phyloP scores from a whole-genome alignment of 2,797 vertebrate species.

The Emydoidea blandingii region DNA sequence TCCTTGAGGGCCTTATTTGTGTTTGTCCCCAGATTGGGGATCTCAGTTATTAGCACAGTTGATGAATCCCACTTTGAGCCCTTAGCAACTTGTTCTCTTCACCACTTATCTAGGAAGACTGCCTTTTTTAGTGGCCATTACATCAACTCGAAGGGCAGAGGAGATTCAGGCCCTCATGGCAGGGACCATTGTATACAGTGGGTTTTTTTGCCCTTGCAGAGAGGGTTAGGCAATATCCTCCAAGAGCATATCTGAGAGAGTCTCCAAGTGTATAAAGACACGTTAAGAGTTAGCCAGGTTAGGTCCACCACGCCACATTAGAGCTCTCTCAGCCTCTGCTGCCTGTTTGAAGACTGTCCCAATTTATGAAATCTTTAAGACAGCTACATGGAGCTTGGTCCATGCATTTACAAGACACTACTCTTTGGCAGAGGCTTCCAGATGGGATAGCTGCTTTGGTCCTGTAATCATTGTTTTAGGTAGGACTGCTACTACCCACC shows the following conservation, averaged over 20 bases:
- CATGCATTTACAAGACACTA: too few species aligned
- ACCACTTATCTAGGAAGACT: neutral
- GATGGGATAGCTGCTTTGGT: too few species aligned
- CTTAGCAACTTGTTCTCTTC: neutral
- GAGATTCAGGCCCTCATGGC: neutral
- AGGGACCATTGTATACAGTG: neutral
- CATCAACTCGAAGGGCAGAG: neutral
- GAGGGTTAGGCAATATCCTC: neutral
- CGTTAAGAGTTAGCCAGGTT: neutral
- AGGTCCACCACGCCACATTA: neutral
- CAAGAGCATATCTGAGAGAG: too few species aligned
- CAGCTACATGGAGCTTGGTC: too few species aligned
- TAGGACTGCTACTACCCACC: too few species aligned
- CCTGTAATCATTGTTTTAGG: too few species aligned
- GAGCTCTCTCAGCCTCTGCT: neutral
- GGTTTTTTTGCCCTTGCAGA: neutral
- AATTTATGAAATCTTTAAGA: neutral
- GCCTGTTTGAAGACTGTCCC: neutral
- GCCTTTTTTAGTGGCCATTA: neutral
- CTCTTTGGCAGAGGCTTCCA: too few species aligned
- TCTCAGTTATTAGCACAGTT: neutral
- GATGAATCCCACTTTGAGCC: neutral
- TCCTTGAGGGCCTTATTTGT: neutral
- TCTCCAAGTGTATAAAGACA: neutral
- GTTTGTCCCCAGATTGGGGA: neutral